Evolutionary conservation across 92 coral and sea anemone genomes (phyloP), one percentile per base, ranked within the genome.

Genomic region (Epizoanthus fatuus): DNA sequence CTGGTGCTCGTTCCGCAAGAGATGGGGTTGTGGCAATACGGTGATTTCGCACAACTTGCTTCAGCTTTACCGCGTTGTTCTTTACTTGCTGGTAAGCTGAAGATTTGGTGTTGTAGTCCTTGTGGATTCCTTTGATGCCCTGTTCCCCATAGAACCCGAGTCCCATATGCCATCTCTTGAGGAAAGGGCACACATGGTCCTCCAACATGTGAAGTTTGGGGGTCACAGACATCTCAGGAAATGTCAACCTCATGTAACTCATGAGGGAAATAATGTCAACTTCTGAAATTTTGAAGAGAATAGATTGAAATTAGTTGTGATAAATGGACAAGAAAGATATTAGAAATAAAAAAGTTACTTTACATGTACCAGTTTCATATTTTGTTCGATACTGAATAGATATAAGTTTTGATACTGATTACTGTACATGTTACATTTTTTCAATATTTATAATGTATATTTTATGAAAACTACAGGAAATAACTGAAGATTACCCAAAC

Each of bases 161-260:
- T 63, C 78, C 89, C 84, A 86, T 77, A 12, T 86, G 89, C 79
- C 52, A 76, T 32, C 29, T 20, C 39, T 75, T 6, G 35, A 76
- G 84, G 54, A 76, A 86, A 3, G 38, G n/a, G 19, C 89, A 85
- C 25, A 75, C 84, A 85, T 85, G 84, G 16, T 55, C 84, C 60
- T 85, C 78, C n/a, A 85, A 29, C 42, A 76, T 75, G 12, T 76
- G 89, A 0, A 76, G 84, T 16, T 85, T 85, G 35, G 89, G 63
- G 51, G 87, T 83, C 19, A 70, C 65, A 44, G 59, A 29, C 80
- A 70, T 38, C 60, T 65, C 57, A 20, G 68, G 89, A 45, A 85
- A 76, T 13, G 55, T 57, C 35, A 71, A 8, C 12, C 83, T 25
- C n/a, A 68, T 53, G 39, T 19, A 54, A 15, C 65, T 39, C 67